Conservation (phyloP, 1,140 invertebrate genomes). For the Gonatopus flavifemur region DNA sequence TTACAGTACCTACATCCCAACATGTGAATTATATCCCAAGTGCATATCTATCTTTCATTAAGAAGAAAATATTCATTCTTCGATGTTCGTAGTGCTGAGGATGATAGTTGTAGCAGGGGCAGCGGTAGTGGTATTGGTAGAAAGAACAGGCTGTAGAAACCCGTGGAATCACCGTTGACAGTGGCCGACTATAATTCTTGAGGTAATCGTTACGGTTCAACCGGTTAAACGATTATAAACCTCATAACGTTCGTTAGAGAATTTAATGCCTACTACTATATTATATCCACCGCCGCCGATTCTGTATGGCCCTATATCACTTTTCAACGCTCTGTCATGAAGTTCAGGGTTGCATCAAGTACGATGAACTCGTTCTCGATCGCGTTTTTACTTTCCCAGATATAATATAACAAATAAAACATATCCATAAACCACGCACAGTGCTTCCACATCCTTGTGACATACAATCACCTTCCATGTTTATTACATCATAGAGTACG, state of each 20-base stretch:
- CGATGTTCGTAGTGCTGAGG: too few species aligned
- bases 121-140: too few species aligned
- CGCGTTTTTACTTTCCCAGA: too few species aligned
- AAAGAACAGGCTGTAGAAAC: not conserved
- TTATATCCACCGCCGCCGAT: conserved; percentile 8
- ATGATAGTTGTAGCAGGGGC: too few species aligned
- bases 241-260: conserved; percentile 29
- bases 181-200: conserved; percentile 24
- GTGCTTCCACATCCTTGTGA: too few species aligned
- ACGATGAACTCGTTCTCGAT: conserved; percentile 32
- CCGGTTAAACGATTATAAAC: conserved; percentile 30
- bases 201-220: conserved; percentile 28
- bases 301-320: conserved; percentile 26
- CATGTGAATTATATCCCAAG: too few species aligned
- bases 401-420: too few species aligned
- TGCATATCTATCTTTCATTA: too few species aligned
- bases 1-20: too few species aligned
- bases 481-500: not conserved
- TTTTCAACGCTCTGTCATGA: conserved; percentile 27
- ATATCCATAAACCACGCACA: too few species aligned
- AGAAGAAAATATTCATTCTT: too few species aligned
- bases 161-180: conserved; percentile 14
- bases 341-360: conserved; percentile 27
- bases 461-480: not conserved
- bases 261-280: conserved; percentile 20